Percentiles rank a stretch among this genome's conserved stretches.
phyloP scores from a whole-genome alignment of 2,113 vertebrate genomes.

The Neofelis nebulosa region DNA sequence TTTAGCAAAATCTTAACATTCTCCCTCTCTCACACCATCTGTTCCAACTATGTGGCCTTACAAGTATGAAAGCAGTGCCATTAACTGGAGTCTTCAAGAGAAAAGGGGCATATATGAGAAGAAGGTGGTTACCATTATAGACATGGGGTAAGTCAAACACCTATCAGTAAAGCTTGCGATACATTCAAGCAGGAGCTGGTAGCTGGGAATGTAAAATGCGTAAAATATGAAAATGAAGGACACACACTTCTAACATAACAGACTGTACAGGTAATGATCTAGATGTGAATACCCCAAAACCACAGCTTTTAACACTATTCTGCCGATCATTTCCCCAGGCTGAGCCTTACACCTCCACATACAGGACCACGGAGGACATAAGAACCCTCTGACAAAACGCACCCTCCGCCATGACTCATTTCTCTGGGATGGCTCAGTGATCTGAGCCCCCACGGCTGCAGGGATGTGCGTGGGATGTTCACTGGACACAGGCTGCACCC shows the following conservation, averaged over 20 bases:
- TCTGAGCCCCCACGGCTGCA: rapidly evolving
- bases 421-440: not conserved
- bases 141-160: not conserved
- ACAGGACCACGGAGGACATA: not conserved
- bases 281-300: not conserved
- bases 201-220: not conserved
- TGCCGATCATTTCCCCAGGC: not conserved
- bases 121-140: not conserved
- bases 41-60: not conserved
- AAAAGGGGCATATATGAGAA: not conserved
- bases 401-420: not conserved
- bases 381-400: not conserved
- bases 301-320: not conserved
- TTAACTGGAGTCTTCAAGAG: not conserved
- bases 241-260: not conserved
- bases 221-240: not conserved
- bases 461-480: rapidly evolving
- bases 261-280: not conserved
- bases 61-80: not conserved
- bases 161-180: not conserved
- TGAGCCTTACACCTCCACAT: not conserved
- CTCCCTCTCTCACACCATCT: not conserved
- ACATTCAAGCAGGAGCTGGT: not conserved
- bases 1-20: not conserved
- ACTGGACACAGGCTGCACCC: rapidly evolving